Evolutionary conservation across 2,888 invertebrate genomes (phyloP).

Genomic region (Hyposoter dolosus): DNA sequence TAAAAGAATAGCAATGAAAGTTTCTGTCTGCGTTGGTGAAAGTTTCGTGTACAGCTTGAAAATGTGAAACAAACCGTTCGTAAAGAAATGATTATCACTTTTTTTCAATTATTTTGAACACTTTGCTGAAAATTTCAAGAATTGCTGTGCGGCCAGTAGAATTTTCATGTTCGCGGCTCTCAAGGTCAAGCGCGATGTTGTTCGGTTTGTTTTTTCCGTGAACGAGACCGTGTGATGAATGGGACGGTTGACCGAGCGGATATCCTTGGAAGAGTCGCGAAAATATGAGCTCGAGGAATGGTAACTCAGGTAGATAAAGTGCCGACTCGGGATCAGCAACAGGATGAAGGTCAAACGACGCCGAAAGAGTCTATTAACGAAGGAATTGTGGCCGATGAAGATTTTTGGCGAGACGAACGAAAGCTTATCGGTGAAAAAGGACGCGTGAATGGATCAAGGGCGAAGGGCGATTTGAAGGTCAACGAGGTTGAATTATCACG

Average conservation of each 20-base stretch:
- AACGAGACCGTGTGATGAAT: neutral
- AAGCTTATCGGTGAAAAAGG: constrained; percentile 7
- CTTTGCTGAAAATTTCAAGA: neutral
- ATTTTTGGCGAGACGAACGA: constrained; percentile 28
- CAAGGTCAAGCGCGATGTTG: neutral
- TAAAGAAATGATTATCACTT: neutral
- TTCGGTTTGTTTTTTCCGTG: neutral
- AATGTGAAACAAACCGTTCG: neutral
- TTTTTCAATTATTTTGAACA: neutral
- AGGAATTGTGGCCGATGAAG: constrained; percentile 23
- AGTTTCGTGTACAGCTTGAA: neutral
- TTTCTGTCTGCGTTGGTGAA: too few species aligned
- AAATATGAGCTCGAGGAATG: constrained; percentile 70
- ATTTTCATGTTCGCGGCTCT: neutral
- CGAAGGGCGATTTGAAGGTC: constrained; percentile 23
- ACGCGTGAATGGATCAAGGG: neutral
- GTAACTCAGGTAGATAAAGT: constrained; percentile 66
- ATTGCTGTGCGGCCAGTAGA: neutral
- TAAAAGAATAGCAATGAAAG: neutral
- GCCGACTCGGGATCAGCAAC: constrained; percentile 35
- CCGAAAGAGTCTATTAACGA: neutral
- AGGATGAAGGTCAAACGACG: constrained; percentile 21
- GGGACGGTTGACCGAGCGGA: constrained; percentile 2
- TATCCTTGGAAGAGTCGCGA: neutral
- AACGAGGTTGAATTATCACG: neutral